Evolutionary conservation across 30 jellyfish, hydroid and myxozoan genomes (phyloP).

Genomic region (Hydractinia symbiolongicarpus): DNA sequence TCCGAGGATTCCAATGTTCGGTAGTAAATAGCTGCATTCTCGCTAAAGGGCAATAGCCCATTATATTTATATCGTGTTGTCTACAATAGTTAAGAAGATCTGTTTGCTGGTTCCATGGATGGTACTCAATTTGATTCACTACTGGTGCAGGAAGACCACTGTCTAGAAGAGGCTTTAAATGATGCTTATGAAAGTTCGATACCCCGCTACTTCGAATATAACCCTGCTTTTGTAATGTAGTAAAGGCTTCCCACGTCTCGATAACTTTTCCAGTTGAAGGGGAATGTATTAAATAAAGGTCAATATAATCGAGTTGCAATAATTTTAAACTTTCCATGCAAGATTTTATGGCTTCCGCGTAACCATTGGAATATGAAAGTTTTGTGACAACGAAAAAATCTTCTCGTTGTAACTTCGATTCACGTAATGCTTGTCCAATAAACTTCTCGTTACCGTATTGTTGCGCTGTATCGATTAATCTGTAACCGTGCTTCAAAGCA

Average conservation of each 20-base stretch:
- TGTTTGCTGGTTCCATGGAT: slow-evolving; percentile 76
- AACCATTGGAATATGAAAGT: slow-evolving; percentile 47
- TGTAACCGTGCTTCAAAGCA: slow-evolving; percentile 66
- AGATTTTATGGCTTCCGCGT: slow-evolving; percentile 45
- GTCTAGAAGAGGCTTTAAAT: slow-evolving; percentile 44
- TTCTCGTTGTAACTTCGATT: slow-evolving; percentile 48
- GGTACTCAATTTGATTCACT: slow-evolving; percentile 81
- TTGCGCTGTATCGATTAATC: slow-evolving; percentile 75
- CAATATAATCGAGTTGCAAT: slow-evolving; percentile 64
- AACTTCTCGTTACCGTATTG: slow-evolving; percentile 64
- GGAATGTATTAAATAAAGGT: slow-evolving; percentile 62
- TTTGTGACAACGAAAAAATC: slow-evolving; percentile 82
- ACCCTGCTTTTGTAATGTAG: slow-evolving; percentile 58
- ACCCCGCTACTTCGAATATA: slow-evolving; percentile 78
- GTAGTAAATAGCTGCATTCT: slow-evolving; percentile 44
- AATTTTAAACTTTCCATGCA: slow-evolving; percentile 45
- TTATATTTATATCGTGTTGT: slow-evolving; percentile 41
- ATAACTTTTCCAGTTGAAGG: slow-evolving; percentile 52
- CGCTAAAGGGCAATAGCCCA: slow-evolving; percentile 96
- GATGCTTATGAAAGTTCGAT: slow-evolving; percentile 73
- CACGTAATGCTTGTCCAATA: slow-evolving; percentile 66
- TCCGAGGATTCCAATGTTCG: slow-evolving; percentile 33
- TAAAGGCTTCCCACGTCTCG: slow-evolving; percentile 77
- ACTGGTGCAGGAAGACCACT: slow-evolving; percentile 58
- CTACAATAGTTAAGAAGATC: slow-evolving; percentile 54